Conservation (phyloP, 2,888 invertebrate species). For the Iselma pallidipennis region DNA sequence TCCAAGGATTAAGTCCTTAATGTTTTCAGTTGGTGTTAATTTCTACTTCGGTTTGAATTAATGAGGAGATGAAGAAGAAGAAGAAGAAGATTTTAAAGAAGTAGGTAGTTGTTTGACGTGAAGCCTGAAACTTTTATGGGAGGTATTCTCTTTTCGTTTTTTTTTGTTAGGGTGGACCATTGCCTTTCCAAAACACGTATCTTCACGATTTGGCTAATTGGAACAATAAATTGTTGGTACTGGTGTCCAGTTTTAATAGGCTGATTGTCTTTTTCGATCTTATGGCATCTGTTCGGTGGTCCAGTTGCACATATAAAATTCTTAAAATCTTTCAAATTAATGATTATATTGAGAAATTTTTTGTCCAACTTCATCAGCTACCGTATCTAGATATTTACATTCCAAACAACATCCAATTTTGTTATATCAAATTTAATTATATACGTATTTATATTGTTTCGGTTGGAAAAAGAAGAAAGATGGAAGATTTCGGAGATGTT, state of each 20-base stretch:
- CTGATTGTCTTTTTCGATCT: slow-evolving; percentile 56
- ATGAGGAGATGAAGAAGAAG: slow-evolving; percentile 37
- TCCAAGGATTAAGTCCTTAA: slow-evolving; percentile 48
- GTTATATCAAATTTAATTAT: slow-evolving; percentile 38
- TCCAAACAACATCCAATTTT: slow-evolving; percentile 33
- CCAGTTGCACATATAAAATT: slow-evolving; percentile 34
- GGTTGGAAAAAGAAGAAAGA: slow-evolving; percentile 1
- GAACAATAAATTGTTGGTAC: slow-evolving; percentile 61
- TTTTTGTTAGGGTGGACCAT: slow-evolving; percentile 45
- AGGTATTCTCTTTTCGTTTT: slow-evolving; percentile 9
- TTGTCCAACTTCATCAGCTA: slow-evolving; percentile 38
- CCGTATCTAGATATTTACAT: slow-evolving; percentile 36
- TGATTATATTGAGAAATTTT: slow-evolving; percentile 22
- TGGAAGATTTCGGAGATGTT: not conserved
- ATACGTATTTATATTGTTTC: slow-evolving; percentile 22
- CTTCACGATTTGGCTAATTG: slow-evolving; percentile 61
- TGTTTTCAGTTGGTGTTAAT: slow-evolving; percentile 40
- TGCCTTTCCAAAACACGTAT: slow-evolving; percentile 58
- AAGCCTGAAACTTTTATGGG: slow-evolving; percentile 12
- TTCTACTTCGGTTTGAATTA: slow-evolving; percentile 51
- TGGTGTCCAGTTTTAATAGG: slow-evolving; percentile 58
- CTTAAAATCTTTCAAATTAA: not conserved
- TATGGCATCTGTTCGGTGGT: slow-evolving; percentile 54
- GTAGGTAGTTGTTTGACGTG: slow-evolving; percentile 11
- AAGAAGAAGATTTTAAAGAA: slow-evolving; percentile 34